Conservation (phyloP, 2,113 vertebrate species). For the Austrofundulus limnaeus region DNA sequence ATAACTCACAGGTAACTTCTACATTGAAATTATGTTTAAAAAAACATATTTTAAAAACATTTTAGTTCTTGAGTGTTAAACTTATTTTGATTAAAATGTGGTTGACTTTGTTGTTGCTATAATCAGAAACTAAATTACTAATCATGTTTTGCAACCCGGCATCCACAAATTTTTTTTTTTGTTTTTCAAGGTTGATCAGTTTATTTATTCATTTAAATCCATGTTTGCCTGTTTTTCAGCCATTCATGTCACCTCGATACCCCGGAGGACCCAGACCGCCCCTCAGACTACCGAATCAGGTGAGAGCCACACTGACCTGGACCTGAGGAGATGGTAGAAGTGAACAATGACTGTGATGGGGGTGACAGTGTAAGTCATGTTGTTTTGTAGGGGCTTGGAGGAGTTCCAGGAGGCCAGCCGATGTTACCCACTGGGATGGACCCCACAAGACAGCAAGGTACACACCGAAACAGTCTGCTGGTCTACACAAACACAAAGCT, state of each 20-base stretch:
- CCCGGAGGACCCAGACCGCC: slow-evolving; percentile 96
- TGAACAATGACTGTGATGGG: background rate
- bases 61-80: slow-evolving; percentile 26
- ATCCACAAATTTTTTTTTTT: too few relatives aligned
- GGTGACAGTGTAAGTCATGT: background rate
- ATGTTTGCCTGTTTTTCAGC: slow-evolving; percentile 71
- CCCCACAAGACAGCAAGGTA: slow-evolving; percentile 95
- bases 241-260: slow-evolving; percentile 98
- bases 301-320: slow-evolving; percentile 58
- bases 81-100: slow-evolving; percentile 26
- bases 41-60: too few relatives aligned
- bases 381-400: slow-evolving; percentile 85
- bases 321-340: background rate
- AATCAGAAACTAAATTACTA: background rate
- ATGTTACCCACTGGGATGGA: slow-evolving; percentile 96
- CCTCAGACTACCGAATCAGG: slow-evolving; percentile 97
- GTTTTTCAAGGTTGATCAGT: too few relatives aligned
- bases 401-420: slow-evolving; percentile 93
- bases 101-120: slow-evolving; percentile 6
- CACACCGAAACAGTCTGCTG: background rate
- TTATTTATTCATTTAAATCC: background rate
- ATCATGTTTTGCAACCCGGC: background rate
- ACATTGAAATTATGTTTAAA: slow-evolving; percentile 15
- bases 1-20: too few relatives aligned
- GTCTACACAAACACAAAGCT: background rate